Evolutionary conservation across 53 echinoderm and acorn worm genomes (phyloP).

Genomic region (Arbacia lixula): DNA sequence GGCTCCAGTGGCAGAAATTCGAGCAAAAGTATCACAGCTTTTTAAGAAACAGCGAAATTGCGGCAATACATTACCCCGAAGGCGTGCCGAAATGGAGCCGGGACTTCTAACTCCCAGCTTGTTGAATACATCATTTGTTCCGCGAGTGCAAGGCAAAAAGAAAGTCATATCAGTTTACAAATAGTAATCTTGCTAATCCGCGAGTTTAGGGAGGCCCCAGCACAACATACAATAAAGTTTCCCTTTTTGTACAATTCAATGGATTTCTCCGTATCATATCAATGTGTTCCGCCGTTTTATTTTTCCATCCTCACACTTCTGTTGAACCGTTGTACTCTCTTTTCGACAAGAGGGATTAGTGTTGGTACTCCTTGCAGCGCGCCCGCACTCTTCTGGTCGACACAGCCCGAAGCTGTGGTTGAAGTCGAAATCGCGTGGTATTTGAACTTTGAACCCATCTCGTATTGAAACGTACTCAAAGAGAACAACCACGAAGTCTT

Average conservation of each 20-base stretch:
- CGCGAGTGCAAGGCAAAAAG: constrained; percentile 3
- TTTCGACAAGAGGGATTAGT: no score
- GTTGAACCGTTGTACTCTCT: not conserved
- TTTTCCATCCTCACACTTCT: constrained; percentile 5
- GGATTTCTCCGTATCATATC: not conserved
- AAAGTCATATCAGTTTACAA: constrained; percentile 43
- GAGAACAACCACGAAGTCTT: no score
- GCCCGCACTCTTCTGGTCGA: no score
- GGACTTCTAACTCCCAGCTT: constrained; percentile 6
- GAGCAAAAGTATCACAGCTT: constrained; percentile 6
- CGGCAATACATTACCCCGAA: constrained; percentile 27
- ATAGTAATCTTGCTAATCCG: constrained; percentile 46
- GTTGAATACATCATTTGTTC: constrained; percentile 32
- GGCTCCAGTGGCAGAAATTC: no score
- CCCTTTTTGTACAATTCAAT: not conserved
- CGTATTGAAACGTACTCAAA: no score
- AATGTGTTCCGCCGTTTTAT: constrained; percentile 9
- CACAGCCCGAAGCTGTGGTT: no score
- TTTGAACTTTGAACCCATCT: constrained; percentile 23
- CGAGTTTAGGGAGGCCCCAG: constrained; percentile 35
- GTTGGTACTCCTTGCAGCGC: no score
- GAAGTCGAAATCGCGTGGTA: constrained; percentile 6
- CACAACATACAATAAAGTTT: constrained; percentile 8
- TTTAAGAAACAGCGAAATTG: not conserved
- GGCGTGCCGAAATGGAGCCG: constrained; percentile 30